phyloP scores from a whole-genome alignment of 2,113 vertebrate species.

The Alectura lathami region DNA sequence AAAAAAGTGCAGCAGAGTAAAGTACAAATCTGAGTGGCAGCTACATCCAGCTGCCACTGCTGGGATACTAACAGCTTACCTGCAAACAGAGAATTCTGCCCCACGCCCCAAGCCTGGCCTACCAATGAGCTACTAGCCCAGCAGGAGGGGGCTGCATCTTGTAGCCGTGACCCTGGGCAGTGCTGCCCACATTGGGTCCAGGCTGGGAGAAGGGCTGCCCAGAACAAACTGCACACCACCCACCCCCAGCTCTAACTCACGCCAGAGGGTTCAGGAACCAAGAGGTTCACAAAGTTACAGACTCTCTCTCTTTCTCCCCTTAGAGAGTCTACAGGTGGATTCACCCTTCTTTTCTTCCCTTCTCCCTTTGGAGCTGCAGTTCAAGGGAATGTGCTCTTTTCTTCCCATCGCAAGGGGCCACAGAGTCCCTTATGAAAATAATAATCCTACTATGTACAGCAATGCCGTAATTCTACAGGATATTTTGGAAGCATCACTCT shows the following conservation, averaged over 20 bases:
- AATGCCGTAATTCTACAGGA: background rate
- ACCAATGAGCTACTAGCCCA: background rate
- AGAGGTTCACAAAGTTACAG: background rate
- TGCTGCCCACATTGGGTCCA: background rate
- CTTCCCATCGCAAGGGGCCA: too few relatives aligned
- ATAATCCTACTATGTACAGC: background rate
- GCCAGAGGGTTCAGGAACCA: background rate
- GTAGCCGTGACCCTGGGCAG: too few relatives aligned
- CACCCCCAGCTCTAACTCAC: rapidly evolving
- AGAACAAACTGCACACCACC: background rate
- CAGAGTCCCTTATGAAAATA: background rate
- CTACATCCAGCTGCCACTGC: background rate
- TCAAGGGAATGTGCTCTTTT: background rate
- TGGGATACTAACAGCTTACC: background rate
- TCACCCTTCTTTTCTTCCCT: background rate
- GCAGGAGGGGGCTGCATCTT: background rate
- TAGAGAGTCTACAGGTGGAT: background rate
- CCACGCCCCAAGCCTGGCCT: rapidly evolving
- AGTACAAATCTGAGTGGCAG: background rate
- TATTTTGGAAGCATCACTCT: background rate
- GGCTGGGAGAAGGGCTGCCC: background rate
- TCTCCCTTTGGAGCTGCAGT: background rate
- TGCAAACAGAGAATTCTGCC: background rate
- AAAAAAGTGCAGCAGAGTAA: background rate
- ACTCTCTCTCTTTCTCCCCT: background rate